phyloP scores from a whole-genome alignment of 2,113 vertebrate species.

The Cyprinodon variegatus region DNA sequence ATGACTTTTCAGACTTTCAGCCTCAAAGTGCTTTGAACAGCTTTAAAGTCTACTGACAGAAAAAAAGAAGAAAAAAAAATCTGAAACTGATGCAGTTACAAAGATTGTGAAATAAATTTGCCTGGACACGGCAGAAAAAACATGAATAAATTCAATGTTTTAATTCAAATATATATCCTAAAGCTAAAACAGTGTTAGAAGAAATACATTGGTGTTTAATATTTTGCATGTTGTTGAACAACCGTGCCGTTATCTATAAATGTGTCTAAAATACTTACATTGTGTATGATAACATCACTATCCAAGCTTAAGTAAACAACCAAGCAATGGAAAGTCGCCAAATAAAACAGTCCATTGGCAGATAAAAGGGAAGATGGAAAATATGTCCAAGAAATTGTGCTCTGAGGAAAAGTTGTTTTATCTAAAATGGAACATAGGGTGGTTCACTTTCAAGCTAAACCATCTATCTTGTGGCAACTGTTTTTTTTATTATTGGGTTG shows the following conservation, averaged over 20 bases:
- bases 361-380: conserved; percentile 41
- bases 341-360: conserved; percentile 16
- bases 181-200: background rate
- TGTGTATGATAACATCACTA: background rate
- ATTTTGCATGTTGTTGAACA: background rate
- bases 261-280: background rate
- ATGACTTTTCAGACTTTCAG: background rate
- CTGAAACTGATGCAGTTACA: background rate
- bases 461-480: conserved; percentile 34
- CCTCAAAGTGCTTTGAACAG: background rate
- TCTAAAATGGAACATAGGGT: conserved; percentile 17
- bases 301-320: conserved; percentile 1
- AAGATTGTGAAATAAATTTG: background rate
- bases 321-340: conserved; percentile 23
- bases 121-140: background rate
- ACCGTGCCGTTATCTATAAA: background rate
- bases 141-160: background rate
- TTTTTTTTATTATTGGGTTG: conserved; percentile 57
- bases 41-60: background rate
- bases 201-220: background rate
- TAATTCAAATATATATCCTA: background rate
- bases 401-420: conserved; percentile 40
- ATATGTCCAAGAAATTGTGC: conserved; percentile 40
- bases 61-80: background rate
- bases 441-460: conserved; percentile 30